phyloP scores from a whole-genome alignment of 1,140 invertebrate species.

The Rhyzopertha dominica region DNA sequence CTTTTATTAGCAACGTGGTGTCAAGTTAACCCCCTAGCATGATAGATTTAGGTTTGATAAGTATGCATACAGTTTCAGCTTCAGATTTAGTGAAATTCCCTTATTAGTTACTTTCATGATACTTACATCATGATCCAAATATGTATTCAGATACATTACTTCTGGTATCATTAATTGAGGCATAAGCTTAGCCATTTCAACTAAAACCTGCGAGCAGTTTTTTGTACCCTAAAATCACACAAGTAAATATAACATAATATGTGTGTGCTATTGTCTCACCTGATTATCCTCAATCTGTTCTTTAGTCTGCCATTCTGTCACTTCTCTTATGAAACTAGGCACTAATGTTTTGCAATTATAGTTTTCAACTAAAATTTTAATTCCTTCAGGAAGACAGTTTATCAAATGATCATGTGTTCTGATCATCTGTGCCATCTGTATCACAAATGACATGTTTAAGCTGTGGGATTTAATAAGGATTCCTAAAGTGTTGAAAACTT shows the following conservation, averaged over 20 bases:
- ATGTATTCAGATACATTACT: conserved; percentile 32
- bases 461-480: conserved; percentile 62
- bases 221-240: conserved; percentile 49
- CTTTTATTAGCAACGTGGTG: too few species aligned
- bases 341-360: conserved; percentile 56
- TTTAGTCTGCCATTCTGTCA: conserved; percentile 55
- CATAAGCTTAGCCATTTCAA: conserved; percentile 55
- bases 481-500: conserved; percentile 58
- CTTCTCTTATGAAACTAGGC: conserved; percentile 61
- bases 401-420: conserved; percentile 63
- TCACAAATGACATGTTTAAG: conserved; percentile 55
- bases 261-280: too few species aligned
- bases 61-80: too few species aligned
- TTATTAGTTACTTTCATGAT: too few species aligned
- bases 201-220: conserved; percentile 58
- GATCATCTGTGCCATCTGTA: conserved; percentile 57
- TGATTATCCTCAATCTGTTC: conserved; percentile 44
- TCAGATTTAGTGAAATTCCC: too few species aligned
- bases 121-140: conserved; percentile 33
- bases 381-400: conserved; percentile 53
- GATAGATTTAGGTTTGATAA: too few species aligned
- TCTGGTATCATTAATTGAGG: conserved; percentile 57
- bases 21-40: too few species aligned
- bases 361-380: conserved; percentile 54
- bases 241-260: conserved; percentile 1